phyloP scores from a whole-genome alignment of 2,113 vertebrate species.

The Oxygymnocypris stewartii region DNA sequence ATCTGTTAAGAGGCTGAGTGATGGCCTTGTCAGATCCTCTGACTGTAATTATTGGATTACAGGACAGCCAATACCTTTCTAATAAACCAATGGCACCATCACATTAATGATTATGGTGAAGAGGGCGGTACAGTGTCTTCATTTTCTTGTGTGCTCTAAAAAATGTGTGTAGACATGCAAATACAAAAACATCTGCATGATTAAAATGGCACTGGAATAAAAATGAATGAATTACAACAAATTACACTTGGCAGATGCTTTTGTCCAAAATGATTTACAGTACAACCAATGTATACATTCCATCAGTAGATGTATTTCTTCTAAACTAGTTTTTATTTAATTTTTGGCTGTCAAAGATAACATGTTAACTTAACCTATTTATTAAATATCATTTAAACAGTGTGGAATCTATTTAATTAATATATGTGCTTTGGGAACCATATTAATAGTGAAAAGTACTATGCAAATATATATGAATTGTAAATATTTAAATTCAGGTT shows the following conservation, averaged over 20 bases:
- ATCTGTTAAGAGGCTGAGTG: conserved; percentile 20
- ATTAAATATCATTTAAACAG: too few species aligned
- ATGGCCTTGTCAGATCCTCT: conserved; percentile 43
- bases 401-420: too few species aligned
- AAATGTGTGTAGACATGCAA: neutral
- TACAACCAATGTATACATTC: too few species aligned
- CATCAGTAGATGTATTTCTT: too few species aligned
- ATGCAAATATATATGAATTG: too few species aligned
- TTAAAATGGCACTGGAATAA: neutral
- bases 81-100: conserved; percentile 33
- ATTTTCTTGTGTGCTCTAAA: neutral
- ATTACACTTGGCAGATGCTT: neutral
- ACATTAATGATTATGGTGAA: conserved; percentile 35
- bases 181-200: neutral
- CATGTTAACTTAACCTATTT: too few species aligned
- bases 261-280: too few species aligned
- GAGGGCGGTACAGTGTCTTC: conserved; percentile 6
- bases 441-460: too few species aligned
- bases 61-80: neutral
- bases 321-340: too few species aligned
- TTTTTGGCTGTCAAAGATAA: too few species aligned
- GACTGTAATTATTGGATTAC: conserved; percentile 51
- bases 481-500: too few species aligned
- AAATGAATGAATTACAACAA: neutral
- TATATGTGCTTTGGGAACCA: too few species aligned